Conservation (phyloP, 2,888 invertebrate species). For the Troides helena region DNA sequence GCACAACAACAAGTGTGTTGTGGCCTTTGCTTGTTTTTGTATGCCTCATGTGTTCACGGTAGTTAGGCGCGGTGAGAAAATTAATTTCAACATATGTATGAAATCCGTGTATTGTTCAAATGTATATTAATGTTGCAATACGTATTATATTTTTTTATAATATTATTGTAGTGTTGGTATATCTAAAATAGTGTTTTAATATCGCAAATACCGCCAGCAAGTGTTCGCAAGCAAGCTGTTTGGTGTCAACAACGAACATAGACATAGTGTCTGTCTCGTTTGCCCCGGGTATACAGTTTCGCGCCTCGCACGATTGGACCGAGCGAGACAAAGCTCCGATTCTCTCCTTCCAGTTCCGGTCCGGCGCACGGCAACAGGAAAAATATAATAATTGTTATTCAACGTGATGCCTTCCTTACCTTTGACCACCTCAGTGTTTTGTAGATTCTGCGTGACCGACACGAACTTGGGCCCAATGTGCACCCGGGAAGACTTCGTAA, state of each 20-base stretch:
- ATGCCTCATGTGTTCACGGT: no score
- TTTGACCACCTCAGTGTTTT: slow-evolving; percentile 66
- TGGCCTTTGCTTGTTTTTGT: no score
- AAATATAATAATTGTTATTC: slow-evolving; percentile 8
- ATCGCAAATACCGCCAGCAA: not conserved
- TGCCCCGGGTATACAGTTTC: not conserved
- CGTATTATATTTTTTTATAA: no score
- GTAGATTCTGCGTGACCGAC: slow-evolving; percentile 63
- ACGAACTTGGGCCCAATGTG: slow-evolving; percentile 68
- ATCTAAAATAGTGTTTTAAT: no score
- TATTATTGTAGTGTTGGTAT: no score
- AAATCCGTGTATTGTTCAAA: no score
- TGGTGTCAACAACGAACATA: not conserved
- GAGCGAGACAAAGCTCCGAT: not conserved
- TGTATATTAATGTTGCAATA: no score
- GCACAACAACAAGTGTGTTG: no score
- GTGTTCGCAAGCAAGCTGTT: not conserved
- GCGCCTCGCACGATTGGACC: not conserved
- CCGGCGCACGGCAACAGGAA: slow-evolving; percentile 20
- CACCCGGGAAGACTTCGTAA: slow-evolving; percentile 57
- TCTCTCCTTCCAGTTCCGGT: not conserved
- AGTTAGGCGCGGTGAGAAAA: no score
- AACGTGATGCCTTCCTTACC: slow-evolving; percentile 49
- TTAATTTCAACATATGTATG: no score
- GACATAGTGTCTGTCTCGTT: not conserved